Evolutionary conservation across 1,140 invertebrate species (phyloP), one percentile per base, ranked within the genome.

Genomic region (Heliconius nattereri): DNA sequence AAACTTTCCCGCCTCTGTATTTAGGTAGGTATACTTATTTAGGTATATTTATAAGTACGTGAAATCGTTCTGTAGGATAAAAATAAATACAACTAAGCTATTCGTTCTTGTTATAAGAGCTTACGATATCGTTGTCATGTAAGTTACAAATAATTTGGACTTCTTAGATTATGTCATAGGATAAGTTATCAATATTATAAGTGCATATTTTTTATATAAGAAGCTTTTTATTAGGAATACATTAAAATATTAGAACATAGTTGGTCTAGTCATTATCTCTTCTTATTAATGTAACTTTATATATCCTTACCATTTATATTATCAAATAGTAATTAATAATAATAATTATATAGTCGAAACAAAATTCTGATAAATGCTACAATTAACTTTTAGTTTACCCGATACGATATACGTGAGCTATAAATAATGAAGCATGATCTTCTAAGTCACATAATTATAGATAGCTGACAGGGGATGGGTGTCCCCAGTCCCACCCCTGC

Each of bases 401-500:
- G 66, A 60, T n/a, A 40, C 40, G 35, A 2, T 76, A 54, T 78
- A 74, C 60, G 45, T 80, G 73, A 80, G 72, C 72, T 75, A 81
- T 78, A 78, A 81, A 81, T 81, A 81, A 81, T 81, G 80, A 81
- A 76, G 75, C 76, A 74, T 52, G 76, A 78, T 81, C 80, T 81
- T 83, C 80, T 82, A 89, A 89, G 85, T 90, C 87, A 82, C 85
- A 90, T 87, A 90, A 90, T 90, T 86, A 92, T 87, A 81, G 80
- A 81, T 81, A 81, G 80, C 75, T 78, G 32, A 72, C 81, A 82
- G 82, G 87, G 88, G 87, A 82, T 80, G 79, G 75, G 78, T 73
- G 77, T 71, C 32, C 32, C 32, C 32, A 32, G 32, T 7, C 71
- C 88, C 92, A 91, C 92, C 92, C 91, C 90, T 88, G 78, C 87